Conservation (phyloP, 2,888 invertebrate genomes). For the Yponomeuta cagnagella region DNA sequence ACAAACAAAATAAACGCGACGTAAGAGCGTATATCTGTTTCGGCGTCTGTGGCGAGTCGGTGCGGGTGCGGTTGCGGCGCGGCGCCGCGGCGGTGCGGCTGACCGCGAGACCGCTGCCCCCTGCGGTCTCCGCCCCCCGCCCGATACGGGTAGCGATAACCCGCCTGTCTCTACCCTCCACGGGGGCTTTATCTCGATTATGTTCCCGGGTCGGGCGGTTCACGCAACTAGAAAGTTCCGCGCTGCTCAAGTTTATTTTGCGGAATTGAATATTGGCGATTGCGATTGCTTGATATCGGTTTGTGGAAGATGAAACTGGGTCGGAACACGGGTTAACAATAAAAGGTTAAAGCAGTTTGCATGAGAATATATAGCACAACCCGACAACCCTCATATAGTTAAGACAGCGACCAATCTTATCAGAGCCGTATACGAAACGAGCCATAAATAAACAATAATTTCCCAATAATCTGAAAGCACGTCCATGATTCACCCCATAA, state of each 20-base stretch:
- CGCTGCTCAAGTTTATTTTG: slow-evolving; percentile 1
- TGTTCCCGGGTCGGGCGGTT: slow-evolving; percentile 6
- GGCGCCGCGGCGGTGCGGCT: slow-evolving; percentile 38
- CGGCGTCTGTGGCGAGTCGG: slow-evolving; percentile 31
- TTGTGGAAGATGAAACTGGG: neutral
- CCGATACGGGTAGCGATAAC: slow-evolving; percentile 15
- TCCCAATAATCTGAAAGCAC: neutral
- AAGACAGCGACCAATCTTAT: neutral
- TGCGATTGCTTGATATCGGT: neutral
- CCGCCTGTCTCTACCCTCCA: slow-evolving; percentile 11
- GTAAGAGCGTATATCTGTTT: neutral
- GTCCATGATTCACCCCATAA: neutral
- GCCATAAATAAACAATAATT: slow-evolving; percentile 3
- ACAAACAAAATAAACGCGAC: neutral
- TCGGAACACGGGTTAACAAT: neutral
- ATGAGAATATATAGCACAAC: neutral
- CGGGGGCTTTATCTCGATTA: slow-evolving; percentile 14
- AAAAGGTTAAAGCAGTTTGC: neutral
- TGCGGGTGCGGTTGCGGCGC: slow-evolving; percentile 28
- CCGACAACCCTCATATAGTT: neutral
- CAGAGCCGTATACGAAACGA: neutral
- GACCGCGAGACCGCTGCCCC: slow-evolving; percentile 30
- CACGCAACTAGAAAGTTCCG: slow-evolving; percentile 3
- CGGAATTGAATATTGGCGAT: neutral
- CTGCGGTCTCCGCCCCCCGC: slow-evolving; percentile 14